Percentiles rank a stretch among this genome's conserved stretches.
Evolutionary conservation across 2,113 vertebrate species (phyloP).

Genomic region (Hippolais icterina): DNA sequence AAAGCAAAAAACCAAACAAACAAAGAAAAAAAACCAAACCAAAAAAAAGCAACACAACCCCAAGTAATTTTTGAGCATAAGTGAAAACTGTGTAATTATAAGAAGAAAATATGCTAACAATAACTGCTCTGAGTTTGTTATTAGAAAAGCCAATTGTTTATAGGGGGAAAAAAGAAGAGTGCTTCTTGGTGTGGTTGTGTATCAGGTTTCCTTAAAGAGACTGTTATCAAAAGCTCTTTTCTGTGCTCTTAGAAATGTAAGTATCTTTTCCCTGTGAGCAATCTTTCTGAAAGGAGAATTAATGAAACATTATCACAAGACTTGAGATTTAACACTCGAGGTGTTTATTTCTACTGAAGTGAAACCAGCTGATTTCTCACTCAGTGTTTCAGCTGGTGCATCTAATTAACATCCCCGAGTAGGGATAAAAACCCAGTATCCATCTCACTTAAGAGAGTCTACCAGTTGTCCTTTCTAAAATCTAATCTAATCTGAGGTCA

Average conservation of each 20-base stretch:
- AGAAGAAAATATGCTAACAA: neutral
- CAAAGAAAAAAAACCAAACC: too few relatives aligned
- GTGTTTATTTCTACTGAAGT: constrained; percentile 27
- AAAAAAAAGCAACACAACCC: neutral
- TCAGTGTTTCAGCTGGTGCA: neutral
- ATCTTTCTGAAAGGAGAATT: constrained; percentile 8
- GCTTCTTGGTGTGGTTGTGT: neutral
- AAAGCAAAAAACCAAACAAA: neutral
- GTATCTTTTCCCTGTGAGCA: constrained; percentile 12
- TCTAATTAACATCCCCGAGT: neutral
- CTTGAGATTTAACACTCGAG: neutral
- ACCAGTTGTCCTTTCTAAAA: neutral
- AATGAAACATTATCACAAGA: constrained; percentile 23
- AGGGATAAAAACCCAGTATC: neutral
- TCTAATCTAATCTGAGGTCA: neutral
- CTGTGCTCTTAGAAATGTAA: neutral
- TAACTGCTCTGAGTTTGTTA: neutral
- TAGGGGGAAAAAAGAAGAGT: too few relatives aligned
- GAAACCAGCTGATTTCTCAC: neutral
- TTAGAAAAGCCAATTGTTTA: neutral
- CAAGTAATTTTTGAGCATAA: neutral
- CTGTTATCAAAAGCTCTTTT: neutral
- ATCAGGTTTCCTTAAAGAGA: neutral
- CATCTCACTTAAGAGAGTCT: neutral
- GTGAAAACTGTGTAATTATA: neutral